Evolutionary conservation across 2,888 invertebrate species (phyloP).

Genomic region (Buathra laborator): DNA sequence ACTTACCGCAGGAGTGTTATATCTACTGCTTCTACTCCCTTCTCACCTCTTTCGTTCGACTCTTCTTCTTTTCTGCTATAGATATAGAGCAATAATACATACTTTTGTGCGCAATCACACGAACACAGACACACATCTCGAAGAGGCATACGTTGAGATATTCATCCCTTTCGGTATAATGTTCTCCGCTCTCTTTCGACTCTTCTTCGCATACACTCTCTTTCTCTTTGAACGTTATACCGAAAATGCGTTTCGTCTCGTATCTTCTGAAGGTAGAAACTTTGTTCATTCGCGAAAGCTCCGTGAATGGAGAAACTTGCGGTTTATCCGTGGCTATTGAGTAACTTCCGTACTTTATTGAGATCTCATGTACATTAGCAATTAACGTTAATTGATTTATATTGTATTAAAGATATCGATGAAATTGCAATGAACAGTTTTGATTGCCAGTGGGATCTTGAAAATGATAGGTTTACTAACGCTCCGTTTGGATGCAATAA

Average conservation of each 20-base stretch:
- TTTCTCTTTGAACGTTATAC: slow-evolving; percentile 45
- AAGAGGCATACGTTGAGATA: slow-evolving; percentile 2
- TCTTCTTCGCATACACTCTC: slow-evolving; percentile 14
- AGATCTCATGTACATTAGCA: neutral
- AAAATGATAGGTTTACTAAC: neutral
- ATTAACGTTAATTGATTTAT: slow-evolving; percentile 5
- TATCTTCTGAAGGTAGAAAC: slow-evolving; percentile 48
- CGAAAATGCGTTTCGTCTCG: slow-evolving; percentile 32
- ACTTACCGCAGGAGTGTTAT: slow-evolving; percentile 46
- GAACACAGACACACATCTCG: slow-evolving; percentile 22
- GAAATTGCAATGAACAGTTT: neutral
- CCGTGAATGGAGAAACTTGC: neutral
- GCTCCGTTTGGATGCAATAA: too few relatives aligned
- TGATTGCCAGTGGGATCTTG: neutral
- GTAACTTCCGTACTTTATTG: neutral
- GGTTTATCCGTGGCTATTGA: slow-evolving; percentile 1
- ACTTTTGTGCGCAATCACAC: slow-evolving; percentile 31
- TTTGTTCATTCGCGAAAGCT: slow-evolving; percentile 8
- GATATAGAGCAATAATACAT: neutral
- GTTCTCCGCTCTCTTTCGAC: slow-evolving; percentile 19
- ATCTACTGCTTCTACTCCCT: neutral
- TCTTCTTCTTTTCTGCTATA: slow-evolving; percentile 37
- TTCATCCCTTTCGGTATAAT: slow-evolving; percentile 46
- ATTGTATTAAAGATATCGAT: neutral
- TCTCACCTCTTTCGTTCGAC: neutral